Percentiles rank a stretch among this genome's conserved stretches.
phyloP scores from a whole-genome alignment of 53 echinoderm and acorn worm genomes.

The Arbacia lixula region DNA sequence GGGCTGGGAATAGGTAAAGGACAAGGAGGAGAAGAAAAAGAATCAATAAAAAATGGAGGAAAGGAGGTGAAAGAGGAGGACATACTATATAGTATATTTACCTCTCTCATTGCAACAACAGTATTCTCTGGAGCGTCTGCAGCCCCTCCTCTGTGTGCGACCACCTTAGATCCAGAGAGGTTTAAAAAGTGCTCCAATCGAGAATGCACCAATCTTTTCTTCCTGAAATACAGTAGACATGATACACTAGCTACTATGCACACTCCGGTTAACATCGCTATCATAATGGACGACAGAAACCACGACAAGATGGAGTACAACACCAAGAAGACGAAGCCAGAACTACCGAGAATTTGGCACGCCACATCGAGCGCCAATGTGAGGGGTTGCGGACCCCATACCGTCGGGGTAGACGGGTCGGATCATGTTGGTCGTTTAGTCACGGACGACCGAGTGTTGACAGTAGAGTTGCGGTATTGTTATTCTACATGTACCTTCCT shows the following conservation, averaged over 20 bases:
- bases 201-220: neutral
- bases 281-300: neutral
- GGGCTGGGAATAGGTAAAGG: no score
- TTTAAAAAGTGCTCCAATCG: slow-evolving; percentile 15
- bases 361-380: slow-evolving; percentile 12
- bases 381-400: neutral
- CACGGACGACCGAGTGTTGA: no score
- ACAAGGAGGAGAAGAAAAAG: no score
- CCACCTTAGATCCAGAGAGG: neutral
- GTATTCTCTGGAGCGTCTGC: slow-evolving; percentile 86
- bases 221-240: slow-evolving; percentile 24
- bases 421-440: no score
- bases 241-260: neutral
- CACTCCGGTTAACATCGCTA: neutral
- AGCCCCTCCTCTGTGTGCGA: slow-evolving; percentile 82
- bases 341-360: neutral
- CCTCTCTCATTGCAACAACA: slow-evolving; percentile 71
- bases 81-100: neutral
- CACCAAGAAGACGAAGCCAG: neutral
- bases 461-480: no score
- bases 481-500: no score
- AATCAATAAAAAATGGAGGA: neutral
- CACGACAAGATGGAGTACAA: neutral
- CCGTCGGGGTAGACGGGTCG: slow-evolving; percentile 29
- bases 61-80: neutral